Evolutionary conservation across 2,888 invertebrate genomes (phyloP).

Genomic region (Hypselothyrea guttata): DNA sequence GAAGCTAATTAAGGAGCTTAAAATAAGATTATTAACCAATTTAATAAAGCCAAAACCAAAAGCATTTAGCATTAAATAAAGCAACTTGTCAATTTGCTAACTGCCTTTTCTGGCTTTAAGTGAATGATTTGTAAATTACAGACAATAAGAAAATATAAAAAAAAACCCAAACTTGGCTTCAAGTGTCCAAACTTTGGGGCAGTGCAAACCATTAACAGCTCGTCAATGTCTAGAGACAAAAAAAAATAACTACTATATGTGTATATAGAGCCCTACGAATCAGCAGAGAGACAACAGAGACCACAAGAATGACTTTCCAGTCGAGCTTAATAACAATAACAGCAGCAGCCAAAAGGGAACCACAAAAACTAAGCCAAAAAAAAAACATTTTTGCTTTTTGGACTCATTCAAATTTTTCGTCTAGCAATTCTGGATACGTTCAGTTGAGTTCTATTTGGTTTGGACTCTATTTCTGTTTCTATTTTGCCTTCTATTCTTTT

Average conservation of each 20-base stretch:
- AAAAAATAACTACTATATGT: conserved; percentile 5
- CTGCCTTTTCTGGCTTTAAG: conserved; percentile 3
- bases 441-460: conserved; percentile 22
- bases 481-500: conserved; percentile 11
- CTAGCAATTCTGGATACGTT: too few relatives aligned
- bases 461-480: conserved; percentile 10
- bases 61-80: background rate
- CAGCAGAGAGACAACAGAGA: conserved; percentile 55
- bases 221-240: conserved; percentile 36
- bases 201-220: conserved; percentile 64
- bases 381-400: conserved; percentile 42
- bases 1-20: too few relatives aligned
- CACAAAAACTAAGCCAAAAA: conserved; percentile 24
- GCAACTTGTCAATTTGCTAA: background rate
- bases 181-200: conserved; percentile 33
- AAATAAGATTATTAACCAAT: too few relatives aligned
- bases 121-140: conserved; percentile 52
- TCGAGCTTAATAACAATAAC: conserved; percentile 45
- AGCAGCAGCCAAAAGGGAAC: conserved; percentile 19
- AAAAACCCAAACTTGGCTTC: conserved; percentile 20
- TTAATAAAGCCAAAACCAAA: too few relatives aligned
- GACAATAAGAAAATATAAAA: conserved; percentile 7
- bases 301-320: conserved; percentile 65
- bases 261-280: conserved; percentile 29
- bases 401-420: conserved; percentile 64